These are phyloP conservation scores for Rhodophaea formosa DNA, from an alignment of 2,888 invertebrate species.

Conservation along the genomic window DNA sequence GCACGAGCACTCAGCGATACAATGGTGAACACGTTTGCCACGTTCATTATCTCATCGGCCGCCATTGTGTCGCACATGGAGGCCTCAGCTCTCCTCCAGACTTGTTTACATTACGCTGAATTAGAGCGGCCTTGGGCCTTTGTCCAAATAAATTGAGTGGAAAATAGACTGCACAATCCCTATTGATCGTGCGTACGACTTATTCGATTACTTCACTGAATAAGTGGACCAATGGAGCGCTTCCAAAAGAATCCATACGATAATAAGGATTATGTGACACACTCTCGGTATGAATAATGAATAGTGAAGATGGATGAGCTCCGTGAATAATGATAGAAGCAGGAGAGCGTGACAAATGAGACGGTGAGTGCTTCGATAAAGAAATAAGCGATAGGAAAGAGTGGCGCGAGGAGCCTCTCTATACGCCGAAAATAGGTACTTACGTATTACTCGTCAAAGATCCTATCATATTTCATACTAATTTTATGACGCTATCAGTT, in stretches of 20 bases:
- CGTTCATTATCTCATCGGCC: neutral
- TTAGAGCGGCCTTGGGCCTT: conserved; percentile 7
- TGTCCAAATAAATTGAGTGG: conserved; percentile 7
- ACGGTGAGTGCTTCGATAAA: neutral
- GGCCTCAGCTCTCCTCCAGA: neutral
- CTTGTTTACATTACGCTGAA: conserved; percentile 9
- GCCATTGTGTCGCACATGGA: neutral
- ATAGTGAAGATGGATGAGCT: conserved; percentile 2
- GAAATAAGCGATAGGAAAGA: neutral
- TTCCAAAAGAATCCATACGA: neutral
- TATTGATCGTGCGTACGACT: conserved; percentile 2
- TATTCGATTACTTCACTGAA: neutral
- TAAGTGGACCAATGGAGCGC: neutral
- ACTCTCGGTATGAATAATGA: conserved; percentile 10
- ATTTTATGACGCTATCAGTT: no score
- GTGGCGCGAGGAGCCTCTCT: neutral
- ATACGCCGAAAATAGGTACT: neutral
- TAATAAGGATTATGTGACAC: conserved; percentile 1
- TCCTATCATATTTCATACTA: no score
- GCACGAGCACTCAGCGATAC: neutral
- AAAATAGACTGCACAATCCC: conserved; percentile 11
- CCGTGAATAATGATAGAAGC: conserved; percentile 1
- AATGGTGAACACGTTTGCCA: neutral
- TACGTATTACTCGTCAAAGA: neutral
- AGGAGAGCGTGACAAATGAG: conserved; percentile 1